These are phyloP conservation scores for Nycticryphes semicollaris DNA, from an alignment of 2,113 vertebrate species.

Conservation along the genomic window DNA sequence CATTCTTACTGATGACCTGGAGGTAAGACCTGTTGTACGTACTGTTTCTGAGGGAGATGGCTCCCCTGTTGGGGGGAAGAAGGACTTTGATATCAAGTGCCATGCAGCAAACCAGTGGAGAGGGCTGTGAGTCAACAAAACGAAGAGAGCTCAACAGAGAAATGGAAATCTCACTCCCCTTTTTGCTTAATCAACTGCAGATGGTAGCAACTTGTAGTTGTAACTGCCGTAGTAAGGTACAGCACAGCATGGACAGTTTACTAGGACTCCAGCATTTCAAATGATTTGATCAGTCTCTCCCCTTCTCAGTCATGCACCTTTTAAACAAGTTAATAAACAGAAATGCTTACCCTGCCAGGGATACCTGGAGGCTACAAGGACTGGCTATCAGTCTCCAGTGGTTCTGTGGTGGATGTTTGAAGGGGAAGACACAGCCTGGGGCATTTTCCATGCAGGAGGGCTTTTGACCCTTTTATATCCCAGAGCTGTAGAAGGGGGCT, in stretches of 20 bases:
- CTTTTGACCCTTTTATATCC: background rate
- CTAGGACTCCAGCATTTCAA: background rate
- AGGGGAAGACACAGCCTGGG: background rate
- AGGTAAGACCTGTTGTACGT: background rate
- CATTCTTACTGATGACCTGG: background rate
- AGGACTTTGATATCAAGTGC: background rate
- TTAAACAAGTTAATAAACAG: background rate
- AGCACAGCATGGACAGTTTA: background rate
- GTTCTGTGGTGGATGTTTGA: background rate
- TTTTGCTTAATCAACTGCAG: background rate
- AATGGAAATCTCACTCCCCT: background rate
- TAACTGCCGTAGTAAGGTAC: background rate
- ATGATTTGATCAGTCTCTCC: background rate
- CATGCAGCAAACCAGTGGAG: background rate
- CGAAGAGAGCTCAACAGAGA: background rate
- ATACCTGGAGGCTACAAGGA: background rate
- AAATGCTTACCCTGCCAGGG: background rate
- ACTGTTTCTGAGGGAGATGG: background rate
- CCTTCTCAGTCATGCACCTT: background rate
- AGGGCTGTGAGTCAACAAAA: background rate
- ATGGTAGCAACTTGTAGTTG: background rate
- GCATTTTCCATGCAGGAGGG: background rate
- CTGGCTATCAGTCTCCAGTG: background rate
- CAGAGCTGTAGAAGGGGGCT: background rate
- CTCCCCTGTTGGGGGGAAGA: background rate